These are phyloP conservation scores for Cyphomyrus discorhynchus DNA, from an alignment of 2,113 vertebrate species.

Conservation along the genomic window DNA sequence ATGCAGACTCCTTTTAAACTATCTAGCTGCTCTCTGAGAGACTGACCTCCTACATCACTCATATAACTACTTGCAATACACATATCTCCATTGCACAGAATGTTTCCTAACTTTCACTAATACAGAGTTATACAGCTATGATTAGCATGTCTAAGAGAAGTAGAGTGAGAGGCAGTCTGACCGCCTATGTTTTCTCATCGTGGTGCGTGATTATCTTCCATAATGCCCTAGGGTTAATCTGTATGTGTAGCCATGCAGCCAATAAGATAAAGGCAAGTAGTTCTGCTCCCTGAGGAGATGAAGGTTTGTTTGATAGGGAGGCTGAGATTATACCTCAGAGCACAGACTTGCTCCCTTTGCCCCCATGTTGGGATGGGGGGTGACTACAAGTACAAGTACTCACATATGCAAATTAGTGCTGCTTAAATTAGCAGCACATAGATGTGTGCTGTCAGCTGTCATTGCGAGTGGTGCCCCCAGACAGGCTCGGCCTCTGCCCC, in stretches of 20 bases:
- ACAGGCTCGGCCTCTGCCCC: neutral
- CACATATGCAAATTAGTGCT: neutral
- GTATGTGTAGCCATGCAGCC: neutral
- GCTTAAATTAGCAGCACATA: neutral
- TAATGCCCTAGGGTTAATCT: neutral
- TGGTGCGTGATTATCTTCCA: neutral
- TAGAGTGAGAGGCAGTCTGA: neutral
- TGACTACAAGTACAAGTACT: neutral
- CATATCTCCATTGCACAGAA: neutral
- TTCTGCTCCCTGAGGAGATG: neutral
- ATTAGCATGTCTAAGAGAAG: neutral
- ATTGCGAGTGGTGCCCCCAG: neutral
- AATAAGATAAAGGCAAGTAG: neutral
- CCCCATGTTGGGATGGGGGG: neutral
- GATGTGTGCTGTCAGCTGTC: neutral
- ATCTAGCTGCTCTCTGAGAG: neutral
- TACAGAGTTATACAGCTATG: neutral
- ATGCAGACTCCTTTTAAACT: neutral
- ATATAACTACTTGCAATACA: neutral
- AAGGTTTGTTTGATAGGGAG: neutral
- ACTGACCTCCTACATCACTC: neutral
- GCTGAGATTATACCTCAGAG: neutral
- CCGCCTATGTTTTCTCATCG: neutral
- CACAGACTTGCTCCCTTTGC: neutral
- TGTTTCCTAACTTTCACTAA: neutral